phyloP scores from a whole-genome alignment of 2,797 vertebrate species.

The Yasuhikotakia modesta region DNA sequence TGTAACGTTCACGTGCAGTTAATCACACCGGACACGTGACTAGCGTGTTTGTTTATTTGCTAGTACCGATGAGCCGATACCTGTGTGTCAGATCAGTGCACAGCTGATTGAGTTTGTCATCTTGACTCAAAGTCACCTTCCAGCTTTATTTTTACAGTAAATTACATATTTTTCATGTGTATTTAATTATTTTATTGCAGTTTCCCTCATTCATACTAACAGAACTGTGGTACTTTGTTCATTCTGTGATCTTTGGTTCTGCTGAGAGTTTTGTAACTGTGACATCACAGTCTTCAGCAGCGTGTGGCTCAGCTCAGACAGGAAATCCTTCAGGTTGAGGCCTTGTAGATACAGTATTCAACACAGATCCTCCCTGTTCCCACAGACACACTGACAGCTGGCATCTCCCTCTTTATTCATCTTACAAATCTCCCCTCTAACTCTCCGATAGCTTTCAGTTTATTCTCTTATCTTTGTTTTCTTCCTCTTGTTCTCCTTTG shows the following conservation, averaged over 20 bases:
- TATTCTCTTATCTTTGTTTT: constrained; percentile 49
- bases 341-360: constrained; percentile 85
- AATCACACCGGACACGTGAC: not conserved
- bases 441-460: constrained; percentile 44
- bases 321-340: constrained; percentile 76
- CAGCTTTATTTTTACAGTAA: not conserved
- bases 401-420: constrained; percentile 83
- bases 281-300: not conserved
- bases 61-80: constrained; percentile 14
- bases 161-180: too few relatives aligned
- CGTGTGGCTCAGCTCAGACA: not conserved
- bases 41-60: constrained; percentile 32
- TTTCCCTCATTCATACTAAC: too few relatives aligned
- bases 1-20: not conserved
- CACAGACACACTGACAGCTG: constrained; percentile 87
- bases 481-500: constrained; percentile 63
- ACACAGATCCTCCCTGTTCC: constrained; percentile 83
- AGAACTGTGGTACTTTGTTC: too few relatives aligned
- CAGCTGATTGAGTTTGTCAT: not conserved
- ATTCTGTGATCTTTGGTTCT: too few relatives aligned
- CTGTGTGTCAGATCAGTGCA: not conserved
- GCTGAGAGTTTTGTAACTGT: not conserved
- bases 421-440: constrained; percentile 73
- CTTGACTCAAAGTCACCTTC: constrained; percentile 1
- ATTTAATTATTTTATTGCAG: too few relatives aligned